Base-by-base conservation (phyloP, 2,888 invertebrate genomes). In the Endotricha flammealis region DNA sequence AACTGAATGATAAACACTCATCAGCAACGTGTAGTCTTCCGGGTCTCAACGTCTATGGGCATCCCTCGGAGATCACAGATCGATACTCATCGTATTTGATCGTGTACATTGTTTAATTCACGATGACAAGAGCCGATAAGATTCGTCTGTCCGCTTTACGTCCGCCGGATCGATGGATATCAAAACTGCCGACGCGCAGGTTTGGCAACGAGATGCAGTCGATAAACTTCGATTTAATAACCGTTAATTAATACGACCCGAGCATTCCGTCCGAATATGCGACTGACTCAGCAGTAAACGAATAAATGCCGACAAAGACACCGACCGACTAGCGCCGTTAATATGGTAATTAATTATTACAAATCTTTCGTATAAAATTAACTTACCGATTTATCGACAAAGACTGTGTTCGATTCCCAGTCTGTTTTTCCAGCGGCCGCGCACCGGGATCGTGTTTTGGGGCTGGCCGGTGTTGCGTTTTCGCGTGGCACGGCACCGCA, bases 171-270 rank as follows among this genome's bases (percentile, higher is more conserved):
- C 65, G 64, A 64, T 66, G 61, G 64, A 65, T 68, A 71, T 78
- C 75, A 71, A 71, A 79, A 67, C 74, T 59, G 71, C 78, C 80
- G 79, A 64, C 69, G 62, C 69, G 63, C 76, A 66, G 71, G 83
- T 83, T 85, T 81, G 81, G 78, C 85, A 83, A 82, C 72, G 75
- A 83, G 82, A 85, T 86, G 72, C 62, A 67, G 57, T 64, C 77
- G 85, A 83, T 86, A 85, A 86, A 83, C 72, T 79, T 75, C 75
- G 75, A 77, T 85, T 82, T 81, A 79, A 85, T 81, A 82, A 81
- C 75, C 79, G 83, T 85, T 86, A 85, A 86, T 85, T 83, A 85
- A 86, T 83, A 80, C 82, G 70, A 75, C 68, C 71, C 76, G 69
- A 74, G 74, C 73, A 81, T 82, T 76, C 82, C 71, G 72, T 63